phyloP scores from a whole-genome alignment of 1,140 invertebrate genomes.

The Drosophila sulfurigaster region DNA sequence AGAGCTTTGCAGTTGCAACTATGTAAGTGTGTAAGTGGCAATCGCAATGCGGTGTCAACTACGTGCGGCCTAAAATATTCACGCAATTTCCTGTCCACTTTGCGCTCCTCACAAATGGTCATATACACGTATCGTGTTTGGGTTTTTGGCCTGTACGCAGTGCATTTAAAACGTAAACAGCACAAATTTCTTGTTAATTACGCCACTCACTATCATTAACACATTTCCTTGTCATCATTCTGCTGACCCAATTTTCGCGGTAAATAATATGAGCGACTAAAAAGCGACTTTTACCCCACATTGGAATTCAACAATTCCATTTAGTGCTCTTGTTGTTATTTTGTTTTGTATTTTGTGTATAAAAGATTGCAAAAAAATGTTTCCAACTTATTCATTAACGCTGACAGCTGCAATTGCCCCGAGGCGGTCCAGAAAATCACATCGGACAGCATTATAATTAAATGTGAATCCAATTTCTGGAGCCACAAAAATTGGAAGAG shows the following conservation, averaged over 20 bases:
- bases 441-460: conserved; percentile 51
- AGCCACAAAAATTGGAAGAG: conserved; percentile 34
- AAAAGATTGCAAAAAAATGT: conserved; percentile 32
- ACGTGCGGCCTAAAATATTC: conserved; percentile 35
- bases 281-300: conserved; percentile 27
- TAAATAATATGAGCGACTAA: conserved; percentile 53
- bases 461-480: conserved; percentile 62
- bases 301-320: conserved; percentile 41
- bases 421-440: conserved; percentile 6
- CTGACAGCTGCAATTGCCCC: conserved; percentile 60
- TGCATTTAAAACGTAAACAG: conserved; percentile 44
- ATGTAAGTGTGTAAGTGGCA: not conserved
- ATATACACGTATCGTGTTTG: conserved; percentile 30
- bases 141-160: conserved; percentile 21
- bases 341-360: conserved; percentile 8
- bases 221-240: conserved; percentile 75
- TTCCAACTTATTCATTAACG: conserved; percentile 33
- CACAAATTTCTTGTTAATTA: conserved; percentile 65
- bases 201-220: conserved; percentile 70
- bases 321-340: conserved; percentile 19
- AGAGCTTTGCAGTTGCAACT: not conserved
- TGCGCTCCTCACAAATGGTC: conserved; percentile 20
- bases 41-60: not conserved
- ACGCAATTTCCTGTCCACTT: conserved; percentile 62
- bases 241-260: conserved; percentile 65